Conservation (phyloP, 2,113 vertebrate genomes). For the Hystrix brachyura region DNA sequence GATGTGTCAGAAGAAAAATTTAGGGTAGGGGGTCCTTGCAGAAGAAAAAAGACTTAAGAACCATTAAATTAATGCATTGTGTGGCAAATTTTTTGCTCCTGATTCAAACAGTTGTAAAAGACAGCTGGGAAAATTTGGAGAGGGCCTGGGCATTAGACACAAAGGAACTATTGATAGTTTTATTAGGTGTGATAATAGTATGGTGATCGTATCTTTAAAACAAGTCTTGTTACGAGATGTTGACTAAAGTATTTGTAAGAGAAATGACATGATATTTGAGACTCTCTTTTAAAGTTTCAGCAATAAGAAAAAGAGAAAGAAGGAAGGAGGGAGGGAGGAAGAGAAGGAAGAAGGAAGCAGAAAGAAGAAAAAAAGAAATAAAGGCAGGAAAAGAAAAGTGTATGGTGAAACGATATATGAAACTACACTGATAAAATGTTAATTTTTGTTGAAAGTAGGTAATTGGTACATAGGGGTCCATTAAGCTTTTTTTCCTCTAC, state of each 20-base stretch:
- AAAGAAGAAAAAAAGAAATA: not conserved
- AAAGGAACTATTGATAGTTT: not conserved
- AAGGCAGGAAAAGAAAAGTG: not conserved
- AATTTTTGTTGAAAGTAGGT: constrained; percentile 9
- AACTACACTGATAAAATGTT: not conserved
- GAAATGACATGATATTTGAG: not conserved
- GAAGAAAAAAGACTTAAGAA: not conserved
- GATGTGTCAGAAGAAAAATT: not conserved
- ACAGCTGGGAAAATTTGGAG: not conserved
- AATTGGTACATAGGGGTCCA: not conserved
- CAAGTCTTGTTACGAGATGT: not conserved
- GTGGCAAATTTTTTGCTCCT: not conserved
- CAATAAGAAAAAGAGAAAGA: not conserved
- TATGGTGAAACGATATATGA: not conserved
- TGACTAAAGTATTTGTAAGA: constrained; percentile 17
- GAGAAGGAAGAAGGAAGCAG: too few species aligned
- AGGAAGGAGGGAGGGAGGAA: not conserved
- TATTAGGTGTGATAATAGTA: not conserved
- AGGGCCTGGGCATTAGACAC: not conserved
- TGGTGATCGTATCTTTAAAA: not conserved
- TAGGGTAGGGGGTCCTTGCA: not conserved
- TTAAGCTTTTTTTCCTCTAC: not conserved
- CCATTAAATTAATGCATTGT: not conserved
- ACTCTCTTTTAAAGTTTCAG: not conserved
- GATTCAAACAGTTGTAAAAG: constrained; percentile 7